phyloP scores from a whole-genome alignment of 2,113 vertebrate species.

The Suncus etruscus region DNA sequence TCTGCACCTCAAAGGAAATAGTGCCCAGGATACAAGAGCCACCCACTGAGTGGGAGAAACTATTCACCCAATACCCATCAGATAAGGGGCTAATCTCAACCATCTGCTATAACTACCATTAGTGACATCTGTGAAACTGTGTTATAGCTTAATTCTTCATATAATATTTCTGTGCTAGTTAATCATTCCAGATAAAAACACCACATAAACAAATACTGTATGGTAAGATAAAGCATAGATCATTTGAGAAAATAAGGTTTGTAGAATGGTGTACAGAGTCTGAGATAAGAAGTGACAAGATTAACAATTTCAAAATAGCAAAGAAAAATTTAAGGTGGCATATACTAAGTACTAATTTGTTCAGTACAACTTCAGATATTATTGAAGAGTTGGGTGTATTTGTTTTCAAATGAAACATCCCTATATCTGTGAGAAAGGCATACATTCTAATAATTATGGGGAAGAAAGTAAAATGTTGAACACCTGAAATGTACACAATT shows the following conservation, averaged over 20 bases:
- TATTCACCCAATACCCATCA: too few species aligned
- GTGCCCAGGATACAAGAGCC: too few species aligned
- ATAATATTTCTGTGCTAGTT: not conserved
- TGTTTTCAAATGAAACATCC: not conserved
- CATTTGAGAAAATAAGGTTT: slow-evolving; percentile 7
- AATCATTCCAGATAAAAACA: not conserved
- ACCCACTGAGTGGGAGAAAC: too few species aligned
- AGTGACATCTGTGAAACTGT: not conserved
- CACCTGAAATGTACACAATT: not conserved
- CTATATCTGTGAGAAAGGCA: not conserved
- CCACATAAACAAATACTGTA: not conserved
- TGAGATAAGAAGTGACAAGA: slow-evolving; percentile 56
- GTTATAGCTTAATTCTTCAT: not conserved
- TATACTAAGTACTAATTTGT: not conserved
- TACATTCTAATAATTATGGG: not conserved
- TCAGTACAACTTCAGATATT: not conserved
- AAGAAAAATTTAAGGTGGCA: slow-evolving; percentile 17
- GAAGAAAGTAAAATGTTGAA: not conserved
- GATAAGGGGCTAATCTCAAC: too few species aligned
- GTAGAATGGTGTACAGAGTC: not conserved
- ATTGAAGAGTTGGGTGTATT: not conserved
- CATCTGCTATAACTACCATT: not conserved
- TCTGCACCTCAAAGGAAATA: too few species aligned
- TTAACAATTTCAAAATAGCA: not conserved
- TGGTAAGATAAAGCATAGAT: not conserved